Percentiles rank a stretch among this genome's conserved stretches.
These are phyloP conservation scores for Lepidonotus clava DNA, from an alignment of 2,888 invertebrate species.

Conservation along the genomic window DNA sequence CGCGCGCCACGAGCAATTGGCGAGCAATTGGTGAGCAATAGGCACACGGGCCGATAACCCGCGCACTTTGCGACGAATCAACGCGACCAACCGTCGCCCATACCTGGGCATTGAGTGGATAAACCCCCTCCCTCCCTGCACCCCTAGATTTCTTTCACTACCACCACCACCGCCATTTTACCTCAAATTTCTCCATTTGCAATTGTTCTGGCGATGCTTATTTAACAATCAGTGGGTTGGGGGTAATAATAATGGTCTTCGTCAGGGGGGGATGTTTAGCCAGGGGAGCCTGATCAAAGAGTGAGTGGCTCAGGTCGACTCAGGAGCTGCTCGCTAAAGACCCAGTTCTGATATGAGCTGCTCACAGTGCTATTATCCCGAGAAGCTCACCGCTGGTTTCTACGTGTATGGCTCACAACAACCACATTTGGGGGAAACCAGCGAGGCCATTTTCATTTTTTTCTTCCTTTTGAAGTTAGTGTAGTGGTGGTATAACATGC, in stretches of 20 bases:
- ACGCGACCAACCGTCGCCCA: background rate
- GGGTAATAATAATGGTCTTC: background rate
- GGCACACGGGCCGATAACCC: background rate
- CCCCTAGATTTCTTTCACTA: background rate
- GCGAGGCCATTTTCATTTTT: too few relatives aligned
- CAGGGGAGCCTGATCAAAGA: constrained; percentile 32
- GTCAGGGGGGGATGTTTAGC: background rate
- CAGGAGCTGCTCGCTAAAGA: constrained; percentile 5
- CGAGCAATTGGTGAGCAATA: constrained; percentile 1
- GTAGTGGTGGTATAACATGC: too few relatives aligned
- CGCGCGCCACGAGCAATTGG: constrained; percentile 16
- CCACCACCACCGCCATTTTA: background rate
- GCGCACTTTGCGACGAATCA: too few relatives aligned
- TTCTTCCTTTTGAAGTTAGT: too few relatives aligned
- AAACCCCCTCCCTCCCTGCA: background rate
- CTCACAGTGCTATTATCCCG: too few relatives aligned
- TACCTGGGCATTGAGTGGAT: background rate
- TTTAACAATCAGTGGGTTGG: constrained; percentile 26
- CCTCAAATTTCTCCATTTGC: constrained; percentile 42
- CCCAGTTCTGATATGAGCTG: constrained; percentile 14
- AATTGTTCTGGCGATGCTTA: constrained; percentile 20
- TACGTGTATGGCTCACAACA: too few relatives aligned
- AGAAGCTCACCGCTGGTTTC: too few relatives aligned
- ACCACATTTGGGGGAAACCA: too few relatives aligned
- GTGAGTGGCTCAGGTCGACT: background rate